A percentile compares a stretch with the other conserved stretches of the same genome.
phyloP scores from a whole-genome alignment of 2,113 vertebrate species.

The Cepphus grylle region DNA sequence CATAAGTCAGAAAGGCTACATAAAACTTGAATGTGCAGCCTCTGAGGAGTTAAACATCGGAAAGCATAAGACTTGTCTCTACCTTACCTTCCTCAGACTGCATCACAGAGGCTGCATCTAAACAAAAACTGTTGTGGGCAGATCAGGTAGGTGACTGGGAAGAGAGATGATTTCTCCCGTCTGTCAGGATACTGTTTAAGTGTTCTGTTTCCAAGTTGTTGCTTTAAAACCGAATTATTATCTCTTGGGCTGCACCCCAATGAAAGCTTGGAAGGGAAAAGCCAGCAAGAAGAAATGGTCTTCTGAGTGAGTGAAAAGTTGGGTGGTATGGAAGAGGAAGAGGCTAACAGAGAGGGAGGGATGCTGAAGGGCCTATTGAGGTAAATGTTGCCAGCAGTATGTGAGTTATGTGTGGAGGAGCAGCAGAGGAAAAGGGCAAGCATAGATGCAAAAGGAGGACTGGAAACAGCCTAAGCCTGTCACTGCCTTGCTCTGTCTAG shows the following conservation, averaged over 20 bases:
- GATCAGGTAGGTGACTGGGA: neutral
- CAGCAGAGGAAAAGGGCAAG: neutral
- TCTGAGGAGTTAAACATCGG: neutral
- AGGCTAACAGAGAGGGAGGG: neutral
- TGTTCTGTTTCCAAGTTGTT: neutral
- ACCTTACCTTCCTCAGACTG: neutral
- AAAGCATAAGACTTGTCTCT: neutral
- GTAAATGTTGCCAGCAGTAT: neutral
- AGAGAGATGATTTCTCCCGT: neutral
- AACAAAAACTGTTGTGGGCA: neutral
- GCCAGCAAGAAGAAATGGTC: neutral
- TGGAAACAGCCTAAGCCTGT: conserved; percentile 13
- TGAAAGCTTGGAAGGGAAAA: neutral
- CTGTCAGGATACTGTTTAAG: neutral
- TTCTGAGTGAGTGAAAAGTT: neutral
- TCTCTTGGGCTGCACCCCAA: neutral
- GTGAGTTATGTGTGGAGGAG: neutral
- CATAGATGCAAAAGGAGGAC: neutral
- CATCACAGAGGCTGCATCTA: neutral
- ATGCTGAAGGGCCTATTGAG: neutral
- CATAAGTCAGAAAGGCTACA: neutral
- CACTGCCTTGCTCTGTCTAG: neutral
- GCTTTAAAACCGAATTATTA: neutral
- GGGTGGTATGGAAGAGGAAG: neutral
- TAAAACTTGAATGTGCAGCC: neutral